Base-by-base conservation (phyloP, 2,113 vertebrate genomes). In the Chloroceryle aenea region DNA sequence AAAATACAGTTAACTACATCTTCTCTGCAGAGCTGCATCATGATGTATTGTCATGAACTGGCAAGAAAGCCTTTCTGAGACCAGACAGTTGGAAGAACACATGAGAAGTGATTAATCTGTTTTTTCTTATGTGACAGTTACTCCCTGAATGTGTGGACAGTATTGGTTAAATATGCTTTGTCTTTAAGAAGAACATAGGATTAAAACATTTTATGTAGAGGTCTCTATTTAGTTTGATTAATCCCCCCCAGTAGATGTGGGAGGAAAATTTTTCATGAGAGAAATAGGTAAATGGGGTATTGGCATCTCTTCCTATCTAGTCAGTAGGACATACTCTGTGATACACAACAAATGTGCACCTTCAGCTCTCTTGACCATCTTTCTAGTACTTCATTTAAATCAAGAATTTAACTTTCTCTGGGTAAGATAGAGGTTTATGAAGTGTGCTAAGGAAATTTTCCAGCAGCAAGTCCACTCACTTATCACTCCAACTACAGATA, bases 401-500 rank as follows among this genome's bases (percentile, higher is more conserved):
- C 38, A 59, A 79, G 42, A 23, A 20, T 79, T 73, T 0, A 48
- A 1, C 16, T 89, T 90, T 55, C 50, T 90, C n/a, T 63, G 68
- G 72, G 27, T 64, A 72, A 75, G 18, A 53, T 30, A 36, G 2
- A 40, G 30, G 40, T 87, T 89, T 90, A 45, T 15, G 14, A 64
- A 81, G 40, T 23, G 38, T 53, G 20, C 71, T 40, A 81, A 23
- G 61, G 64, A 92, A 81, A 72, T 84, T 83, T 80, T 72, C 61
- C 64, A 90, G 6, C 85, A 89, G 61, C 56, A 62, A 89, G 56
- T 40, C 38, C 38, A 40, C 66, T 61, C 80, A 48, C 83, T 93
- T 86, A 90, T 32, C 3, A 1, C 79, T 96, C 61, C 69, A 62
- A 29, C 90, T 87, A 92, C 56, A 90, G n/a, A 26, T 85, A 93